A percentile compares a stretch with the other conserved stretches of the same genome.
These are phyloP conservation scores for Copsychus sechellarum DNA, from an alignment of 2,113 vertebrate species.

Conservation along the genomic window DNA sequence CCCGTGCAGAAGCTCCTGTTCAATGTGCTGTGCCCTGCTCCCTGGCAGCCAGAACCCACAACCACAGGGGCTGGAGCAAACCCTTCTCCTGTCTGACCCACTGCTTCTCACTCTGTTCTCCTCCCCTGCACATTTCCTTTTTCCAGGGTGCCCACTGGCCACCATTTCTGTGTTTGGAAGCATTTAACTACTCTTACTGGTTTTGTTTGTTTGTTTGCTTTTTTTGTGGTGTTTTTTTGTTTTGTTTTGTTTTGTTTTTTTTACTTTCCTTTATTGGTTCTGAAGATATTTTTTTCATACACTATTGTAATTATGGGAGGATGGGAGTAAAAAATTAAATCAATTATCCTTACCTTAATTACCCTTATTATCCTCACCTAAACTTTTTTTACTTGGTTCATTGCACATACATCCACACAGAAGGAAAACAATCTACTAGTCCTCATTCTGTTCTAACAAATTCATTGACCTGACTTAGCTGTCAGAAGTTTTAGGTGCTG, in stretches of 20 bases:
- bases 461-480: not conserved
- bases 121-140: not conserved
- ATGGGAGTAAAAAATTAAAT: not conserved
- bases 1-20: not conserved
- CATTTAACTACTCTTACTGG: not conserved
- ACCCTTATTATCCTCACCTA: not conserved
- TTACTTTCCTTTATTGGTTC: not conserved
- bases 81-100: not conserved
- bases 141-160: not conserved
- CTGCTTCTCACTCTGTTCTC: not conserved
- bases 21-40: not conserved
- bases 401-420: not conserved
- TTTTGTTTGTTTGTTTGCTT: too few relatives aligned
- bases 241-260: not conserved
- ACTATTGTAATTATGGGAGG: not conserved
- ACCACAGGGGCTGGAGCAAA: not conserved
- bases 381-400: not conserved
- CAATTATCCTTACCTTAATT: not conserved
- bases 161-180: not conserved
- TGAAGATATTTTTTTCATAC: not conserved
- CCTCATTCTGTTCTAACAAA: not conserved
- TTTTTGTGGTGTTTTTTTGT: not conserved
- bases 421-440: not conserved
- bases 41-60: not conserved
- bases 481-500: not conserved